phyloP scores from a whole-genome alignment of 2,113 vertebrate genomes.

The Hydrolagus affinis region DNA sequence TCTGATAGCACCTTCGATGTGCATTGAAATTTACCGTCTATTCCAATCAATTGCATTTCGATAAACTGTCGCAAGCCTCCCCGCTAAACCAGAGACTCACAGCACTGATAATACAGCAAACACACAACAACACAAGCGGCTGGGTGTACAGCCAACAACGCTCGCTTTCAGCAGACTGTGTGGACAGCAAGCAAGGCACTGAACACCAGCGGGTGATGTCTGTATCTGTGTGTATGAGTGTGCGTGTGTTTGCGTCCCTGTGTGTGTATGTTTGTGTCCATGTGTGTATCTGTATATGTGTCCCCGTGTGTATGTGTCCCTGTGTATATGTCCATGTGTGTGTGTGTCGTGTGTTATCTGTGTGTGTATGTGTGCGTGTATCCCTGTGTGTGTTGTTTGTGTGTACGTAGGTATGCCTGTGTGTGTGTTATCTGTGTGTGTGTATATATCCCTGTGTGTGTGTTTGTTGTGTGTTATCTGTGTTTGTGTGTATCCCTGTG shows the following conservation, averaged over 20 bases:
- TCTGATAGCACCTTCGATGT: no score
- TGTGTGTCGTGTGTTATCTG: neutral
- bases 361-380: neutral
- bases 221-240: conserved; percentile 13
- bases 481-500: neutral
- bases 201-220: conserved; percentile 10
- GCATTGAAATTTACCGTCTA: no score
- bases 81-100: no score
- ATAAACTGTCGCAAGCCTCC: no score
- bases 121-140: no score
- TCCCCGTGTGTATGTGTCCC: conserved; percentile 33
- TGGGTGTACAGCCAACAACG: no score
- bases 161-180: no score
- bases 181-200: no score
- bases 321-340: neutral
- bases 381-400: neutral
- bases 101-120: no score
- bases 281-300: conserved; percentile 35
- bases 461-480: neutral
- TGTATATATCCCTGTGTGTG: neutral
- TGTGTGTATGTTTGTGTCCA: conserved; percentile 28
- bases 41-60: no score
- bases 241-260: conserved; percentile 11
- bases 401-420: conserved; percentile 7
- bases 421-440: neutral